Base-by-base conservation (phyloP, 2,888 invertebrate genomes). In the Platerodrilus igneus region DNA sequence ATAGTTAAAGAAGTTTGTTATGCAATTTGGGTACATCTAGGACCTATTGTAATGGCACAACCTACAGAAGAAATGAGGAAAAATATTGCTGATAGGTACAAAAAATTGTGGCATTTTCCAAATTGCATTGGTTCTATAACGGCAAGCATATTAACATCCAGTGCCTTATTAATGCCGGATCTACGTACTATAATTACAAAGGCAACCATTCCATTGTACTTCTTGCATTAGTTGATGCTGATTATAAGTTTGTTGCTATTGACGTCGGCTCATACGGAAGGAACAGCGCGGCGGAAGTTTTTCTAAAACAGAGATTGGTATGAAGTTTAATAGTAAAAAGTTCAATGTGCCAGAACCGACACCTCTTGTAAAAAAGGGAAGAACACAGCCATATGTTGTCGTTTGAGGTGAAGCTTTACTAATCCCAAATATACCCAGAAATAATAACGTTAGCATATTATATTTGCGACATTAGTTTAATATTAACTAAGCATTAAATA, bases 1-100 rank as follows among this genome's bases (percentile, higher is more conserved):
- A 55, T 56, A 43, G 52, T 57, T 14, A 36, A 48, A 43, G 52
- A 56, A n/a, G n/a, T n/a, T n/a, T n/a, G n/a, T n/a, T n/a, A n/a
- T n/a, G n/a, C n/a, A n/a, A n/a, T n/a, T n/a, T 41, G 52, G 52
- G 52, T 53, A 22, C 51, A 47, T 19, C 9, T 52, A 18, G 29
- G 41, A 21, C 46, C 48, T 25, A 51, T 50, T 43, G 47, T 50
- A 36, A 54, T 55, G 53, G 49, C 50, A 5, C 5, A 30, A 48
- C 52, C 53, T 35, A 35, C 47, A 26, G 41, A 40, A 45, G 18
- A 40, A 35, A 40, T 21, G 21, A 53, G 53, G 47, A 44, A 31
- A 33, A 17, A 39, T 21, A 43, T 45, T 34, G 47, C 42, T 29
- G 36, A 49, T 32, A 39, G 22, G 13, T 53, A 36, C 18, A 37